Evolutionary conservation across 2,888 invertebrate genomes (phyloP), one percentile per base, ranked within the genome.

Genomic region (Calephelis perditalis): DNA sequence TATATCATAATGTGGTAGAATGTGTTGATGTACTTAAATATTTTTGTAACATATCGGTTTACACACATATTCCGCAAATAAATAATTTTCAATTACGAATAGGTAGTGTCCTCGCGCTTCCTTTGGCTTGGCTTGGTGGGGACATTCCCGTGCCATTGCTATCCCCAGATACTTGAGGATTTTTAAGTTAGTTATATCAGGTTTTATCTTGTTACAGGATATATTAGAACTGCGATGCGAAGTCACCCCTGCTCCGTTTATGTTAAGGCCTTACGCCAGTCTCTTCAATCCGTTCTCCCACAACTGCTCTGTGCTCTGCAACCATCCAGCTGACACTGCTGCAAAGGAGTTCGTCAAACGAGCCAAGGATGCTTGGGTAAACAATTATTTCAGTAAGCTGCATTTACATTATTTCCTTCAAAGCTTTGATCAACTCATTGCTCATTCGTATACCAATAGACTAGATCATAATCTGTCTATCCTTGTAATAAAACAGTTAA

Each of bases 281-380:
- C 88, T 96, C 0, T 96, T 94, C 83, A 96, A 96, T 81, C 96
- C 96, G 0, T 96, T 95, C 80, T 92, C 95, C 0, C 92, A 93
- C 65, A 93, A 94, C 7, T 97, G 96, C 76, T 96, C 96, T 0
- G 93, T 96, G 7, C 89, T 96, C 8, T 96, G 96, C 84, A 96
- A 96, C 78, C 96, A 97, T 81, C 96, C 96, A 0, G 94, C 95
- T 1, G 95, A 96, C 62, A 91, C 86, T 26, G 94, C 94, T 57
- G 93, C 94, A 0, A 95, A 93, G 76, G 93, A 95, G 73, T 92
- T 94, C 58, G 93, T 96, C 2, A 94, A 92, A 74, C 91, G 93
- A 63, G 93, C 94, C 2, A 96, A 95, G 77, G 94, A 94, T 62
- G 91, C 92, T 61, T 93, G 94, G 94, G 95, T 93, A 86, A 79